Evolutionary conservation across 2,888 invertebrate genomes (phyloP).

Genomic region (Nomada goodeniana): DNA sequence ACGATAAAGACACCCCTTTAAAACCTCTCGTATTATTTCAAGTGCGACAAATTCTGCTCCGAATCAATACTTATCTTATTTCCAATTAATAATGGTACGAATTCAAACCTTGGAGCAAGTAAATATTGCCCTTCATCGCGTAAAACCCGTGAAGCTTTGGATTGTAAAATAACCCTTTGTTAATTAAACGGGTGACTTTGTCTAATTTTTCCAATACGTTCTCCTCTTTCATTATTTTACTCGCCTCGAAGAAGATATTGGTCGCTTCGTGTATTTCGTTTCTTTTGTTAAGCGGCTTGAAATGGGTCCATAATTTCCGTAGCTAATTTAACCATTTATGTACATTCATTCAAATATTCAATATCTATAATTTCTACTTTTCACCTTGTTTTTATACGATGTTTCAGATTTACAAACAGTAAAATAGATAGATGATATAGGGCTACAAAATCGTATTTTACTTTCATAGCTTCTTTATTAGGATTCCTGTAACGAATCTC

Average conservation of each 20-base stretch:
- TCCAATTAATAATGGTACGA: background rate
- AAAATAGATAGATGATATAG: background rate
- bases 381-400: background rate
- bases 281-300: conserved; percentile 24
- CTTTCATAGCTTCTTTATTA: conserved; percentile 41
- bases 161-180: conserved; percentile 61
- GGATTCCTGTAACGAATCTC: conserved; percentile 39
- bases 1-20: too few species aligned
- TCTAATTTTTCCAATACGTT: conserved; percentile 15
- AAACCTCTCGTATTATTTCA: too few species aligned
- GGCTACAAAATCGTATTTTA: conserved; percentile 10
- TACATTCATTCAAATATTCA: background rate
- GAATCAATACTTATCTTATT: background rate
- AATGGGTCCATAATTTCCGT: conserved; percentile 35
- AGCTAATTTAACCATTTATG: conserved; percentile 26
- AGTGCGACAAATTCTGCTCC: background rate
- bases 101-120: conserved; percentile 50
- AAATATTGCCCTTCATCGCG: conserved; percentile 63
- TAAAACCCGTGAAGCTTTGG: conserved; percentile 62
- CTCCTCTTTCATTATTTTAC: conserved; percentile 7
- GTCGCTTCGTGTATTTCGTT: conserved; percentile 30
- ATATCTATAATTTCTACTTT: background rate
- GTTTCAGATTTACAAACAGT: background rate
- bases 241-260: conserved; percentile 43
- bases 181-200: conserved; percentile 39